Evolutionary conservation across 1,140 invertebrate genomes (phyloP).

Genomic region (Pemphigus obesinymphae): DNA sequence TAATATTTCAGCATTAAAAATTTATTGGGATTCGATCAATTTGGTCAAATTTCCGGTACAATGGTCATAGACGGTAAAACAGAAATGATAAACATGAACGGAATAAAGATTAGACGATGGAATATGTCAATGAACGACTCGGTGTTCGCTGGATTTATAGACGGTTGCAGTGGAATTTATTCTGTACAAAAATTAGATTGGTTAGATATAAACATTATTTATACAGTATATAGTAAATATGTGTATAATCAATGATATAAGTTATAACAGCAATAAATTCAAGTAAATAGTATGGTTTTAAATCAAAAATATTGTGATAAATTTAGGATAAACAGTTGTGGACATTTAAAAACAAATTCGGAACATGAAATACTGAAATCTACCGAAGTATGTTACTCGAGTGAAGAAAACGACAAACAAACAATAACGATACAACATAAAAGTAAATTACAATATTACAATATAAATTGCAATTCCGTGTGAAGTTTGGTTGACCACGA

Average conservation of each 20-base stretch:
- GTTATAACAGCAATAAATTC: not conserved
- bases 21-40: slow-evolving; percentile 42
- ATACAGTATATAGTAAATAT: too few species aligned
- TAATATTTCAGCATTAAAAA: not conserved
- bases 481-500: too few species aligned
- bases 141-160: not conserved
- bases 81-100: not conserved
- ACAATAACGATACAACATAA: not conserved
- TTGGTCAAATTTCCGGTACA: slow-evolving; percentile 35
- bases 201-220: too few species aligned
- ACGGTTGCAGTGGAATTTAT: not conserved
- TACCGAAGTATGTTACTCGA: not conserved
- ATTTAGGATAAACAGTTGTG: not conserved
- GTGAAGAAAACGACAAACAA: not conserved
- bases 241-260: too few species aligned
- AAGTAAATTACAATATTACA: too few species aligned
- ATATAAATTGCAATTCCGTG: too few species aligned
- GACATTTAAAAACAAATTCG: not conserved
- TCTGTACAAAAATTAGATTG: not conserved
- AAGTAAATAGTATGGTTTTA: not conserved
- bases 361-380: not conserved
- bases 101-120: slow-evolving; percentile 12
- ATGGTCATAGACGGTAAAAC: not conserved
- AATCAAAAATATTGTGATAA: not conserved
- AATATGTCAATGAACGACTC: not conserved